A percentile compares a stretch with the other conserved stretches of the same genome.
Conservation (phyloP, 64 coral and sea anemone genomes). For the Montipora capricornis region DNA sequence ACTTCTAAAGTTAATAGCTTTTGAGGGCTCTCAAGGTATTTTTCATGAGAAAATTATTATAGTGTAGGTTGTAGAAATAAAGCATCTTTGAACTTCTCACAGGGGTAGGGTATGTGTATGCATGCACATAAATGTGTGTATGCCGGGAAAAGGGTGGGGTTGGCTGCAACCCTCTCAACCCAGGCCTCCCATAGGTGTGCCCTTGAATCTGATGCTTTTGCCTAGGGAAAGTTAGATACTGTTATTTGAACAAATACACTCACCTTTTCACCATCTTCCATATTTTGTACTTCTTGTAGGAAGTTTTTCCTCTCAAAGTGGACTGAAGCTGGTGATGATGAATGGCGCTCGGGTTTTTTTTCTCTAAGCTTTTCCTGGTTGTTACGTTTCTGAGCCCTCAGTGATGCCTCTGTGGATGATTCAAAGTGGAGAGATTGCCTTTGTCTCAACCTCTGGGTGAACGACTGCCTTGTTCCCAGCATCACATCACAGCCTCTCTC, state of each 20-base stretch:
- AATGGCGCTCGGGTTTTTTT: background rate
- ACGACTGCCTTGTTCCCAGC: background rate
- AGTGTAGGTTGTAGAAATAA: too few species aligned
- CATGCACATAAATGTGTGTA: too few species aligned
- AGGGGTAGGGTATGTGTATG: too few species aligned
- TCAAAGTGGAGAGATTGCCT: slow-evolving; percentile 14
- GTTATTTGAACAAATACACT: background rate
- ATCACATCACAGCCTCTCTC: background rate
- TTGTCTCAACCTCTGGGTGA: background rate
- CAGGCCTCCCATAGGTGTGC: too few species aligned
- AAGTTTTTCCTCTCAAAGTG: slow-evolving; percentile 15
- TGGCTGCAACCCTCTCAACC: too few species aligned
- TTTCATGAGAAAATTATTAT: too few species aligned
- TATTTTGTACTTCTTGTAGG: slow-evolving; percentile 17
- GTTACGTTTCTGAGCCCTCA: background rate
- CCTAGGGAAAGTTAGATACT: background rate
- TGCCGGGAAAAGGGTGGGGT: too few species aligned
- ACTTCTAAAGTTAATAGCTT: too few species aligned
- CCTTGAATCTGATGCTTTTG: too few species aligned
- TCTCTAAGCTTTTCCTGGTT: background rate
- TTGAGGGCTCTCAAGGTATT: too few species aligned
- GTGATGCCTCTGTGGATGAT: too few species aligned
- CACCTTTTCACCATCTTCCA: slow-evolving; percentile 33
- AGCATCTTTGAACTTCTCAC: too few species aligned
- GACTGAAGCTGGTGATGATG: slow-evolving; percentile 27